Evolutionary conservation across 1,140 invertebrate species (phyloP).

Genomic region (Planococcus citri): DNA sequence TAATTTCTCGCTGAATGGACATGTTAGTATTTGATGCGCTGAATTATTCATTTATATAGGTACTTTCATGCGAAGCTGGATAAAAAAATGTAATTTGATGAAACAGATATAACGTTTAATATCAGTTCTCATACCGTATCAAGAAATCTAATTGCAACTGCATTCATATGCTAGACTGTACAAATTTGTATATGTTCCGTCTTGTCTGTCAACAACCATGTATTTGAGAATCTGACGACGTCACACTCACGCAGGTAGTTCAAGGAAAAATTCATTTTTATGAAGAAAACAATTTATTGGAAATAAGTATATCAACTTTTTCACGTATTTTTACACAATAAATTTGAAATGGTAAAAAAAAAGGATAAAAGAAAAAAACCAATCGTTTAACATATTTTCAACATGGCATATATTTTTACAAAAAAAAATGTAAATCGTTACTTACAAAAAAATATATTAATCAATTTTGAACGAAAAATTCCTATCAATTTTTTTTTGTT

Average conservation of each 20-base stretch:
- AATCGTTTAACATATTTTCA: background rate
- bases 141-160: too few species aligned
- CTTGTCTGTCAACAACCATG: too few species aligned
- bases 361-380: background rate
- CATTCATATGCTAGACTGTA: too few species aligned
- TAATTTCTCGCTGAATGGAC: background rate
- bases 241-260: too few species aligned
- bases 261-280: too few species aligned
- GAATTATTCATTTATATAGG: background rate
- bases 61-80: background rate
- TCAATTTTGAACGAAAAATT: too few species aligned
- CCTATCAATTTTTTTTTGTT: too few species aligned
- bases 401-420: background rate
- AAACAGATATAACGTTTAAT: background rate
- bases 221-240: too few species aligned
- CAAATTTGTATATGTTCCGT: too few species aligned
- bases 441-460: background rate
- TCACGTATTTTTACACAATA: background rate
- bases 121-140: background rate
- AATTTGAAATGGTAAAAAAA: background rate
- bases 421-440: background rate
- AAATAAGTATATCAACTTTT: background rate
- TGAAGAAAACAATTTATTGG: background rate
- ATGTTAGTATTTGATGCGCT: background rate
- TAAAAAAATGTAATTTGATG: background rate